These are phyloP conservation scores for Cancer borealis DNA, from an alignment of 2,888 invertebrate species.

Conservation along the genomic window DNA sequence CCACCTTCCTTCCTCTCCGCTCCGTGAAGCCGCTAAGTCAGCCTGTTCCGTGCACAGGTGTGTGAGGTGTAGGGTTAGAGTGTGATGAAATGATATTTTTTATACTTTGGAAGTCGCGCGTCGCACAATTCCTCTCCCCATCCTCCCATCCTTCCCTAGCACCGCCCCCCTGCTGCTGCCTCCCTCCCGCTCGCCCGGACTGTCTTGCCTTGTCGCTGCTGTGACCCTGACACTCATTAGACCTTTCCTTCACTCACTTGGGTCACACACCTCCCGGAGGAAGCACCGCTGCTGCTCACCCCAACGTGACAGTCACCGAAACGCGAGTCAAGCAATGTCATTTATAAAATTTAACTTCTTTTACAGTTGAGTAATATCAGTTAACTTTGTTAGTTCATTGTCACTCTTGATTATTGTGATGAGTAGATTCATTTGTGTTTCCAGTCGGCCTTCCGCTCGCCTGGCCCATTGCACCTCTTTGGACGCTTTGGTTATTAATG, in stretches of 20 bases:
- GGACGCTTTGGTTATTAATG: background rate
- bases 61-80: constrained; percentile 63
- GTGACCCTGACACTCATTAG: background rate
- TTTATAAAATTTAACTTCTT: background rate
- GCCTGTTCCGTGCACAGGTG: constrained; percentile 58
- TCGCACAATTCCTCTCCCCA: background rate
- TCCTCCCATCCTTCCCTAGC: background rate
- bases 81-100: constrained; percentile 64
- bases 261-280: constrained; percentile 21
- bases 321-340: background rate
- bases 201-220: background rate
- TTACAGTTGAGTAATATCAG: background rate
- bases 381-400: background rate
- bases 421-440: background rate
- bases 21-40: constrained; percentile 64
- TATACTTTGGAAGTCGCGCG: constrained; percentile 65
- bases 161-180: constrained; percentile 36
- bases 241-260: background rate
- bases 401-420: background rate
- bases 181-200: constrained; percentile 41
- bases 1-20: constrained; percentile 50
- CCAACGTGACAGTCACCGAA: background rate
- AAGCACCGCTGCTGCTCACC: background rate
- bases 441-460: background rate
- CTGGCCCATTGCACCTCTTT: background rate